phyloP scores from a whole-genome alignment of 2,888 invertebrate genomes.

The Aleiodes leptofemur region DNA sequence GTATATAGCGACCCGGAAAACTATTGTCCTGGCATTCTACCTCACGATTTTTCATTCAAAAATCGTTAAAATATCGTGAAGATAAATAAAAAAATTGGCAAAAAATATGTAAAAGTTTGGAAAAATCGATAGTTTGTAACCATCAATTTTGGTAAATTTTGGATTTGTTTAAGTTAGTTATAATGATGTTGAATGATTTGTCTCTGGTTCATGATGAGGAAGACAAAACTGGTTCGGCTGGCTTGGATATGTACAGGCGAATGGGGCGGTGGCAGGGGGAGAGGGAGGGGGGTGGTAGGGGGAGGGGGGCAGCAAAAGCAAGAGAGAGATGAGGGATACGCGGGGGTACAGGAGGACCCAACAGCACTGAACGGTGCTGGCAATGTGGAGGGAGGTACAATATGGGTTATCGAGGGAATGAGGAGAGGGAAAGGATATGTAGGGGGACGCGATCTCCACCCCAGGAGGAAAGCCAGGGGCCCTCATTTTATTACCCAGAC shows the following conservation, averaged over 20 bases:
- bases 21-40: conserved; percentile 74
- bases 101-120: conserved; percentile 63
- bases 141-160: conserved; percentile 73
- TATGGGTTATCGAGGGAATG: conserved; percentile 74
- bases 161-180: conserved; percentile 11
- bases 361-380: conserved; percentile 34
- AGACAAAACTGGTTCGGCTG: conserved; percentile 73
- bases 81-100: conserved; percentile 47
- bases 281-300: conserved; percentile 47
- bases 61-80: conserved; percentile 58
- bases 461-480: conserved; percentile 73
- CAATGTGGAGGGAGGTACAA: conserved; percentile 67
- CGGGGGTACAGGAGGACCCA: conserved; percentile 31
- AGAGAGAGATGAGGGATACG: conserved; percentile 50
- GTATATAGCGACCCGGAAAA: conserved; percentile 73
- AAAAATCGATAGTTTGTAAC: conserved; percentile 64
- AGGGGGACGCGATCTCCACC: conserved; percentile 62
- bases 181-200: conserved; percentile 62
- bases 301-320: conserved; percentile 51
- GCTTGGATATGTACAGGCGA: conserved; percentile 74
- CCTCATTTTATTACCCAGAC: conserved; percentile 75
- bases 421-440: conserved; percentile 51
- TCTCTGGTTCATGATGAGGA: conserved; percentile 66
- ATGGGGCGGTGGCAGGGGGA: conserved; percentile 67
- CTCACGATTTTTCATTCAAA: conserved; percentile 70